phyloP scores from a whole-genome alignment of 2,113 vertebrate species.

The Hemicordylus capensis region DNA sequence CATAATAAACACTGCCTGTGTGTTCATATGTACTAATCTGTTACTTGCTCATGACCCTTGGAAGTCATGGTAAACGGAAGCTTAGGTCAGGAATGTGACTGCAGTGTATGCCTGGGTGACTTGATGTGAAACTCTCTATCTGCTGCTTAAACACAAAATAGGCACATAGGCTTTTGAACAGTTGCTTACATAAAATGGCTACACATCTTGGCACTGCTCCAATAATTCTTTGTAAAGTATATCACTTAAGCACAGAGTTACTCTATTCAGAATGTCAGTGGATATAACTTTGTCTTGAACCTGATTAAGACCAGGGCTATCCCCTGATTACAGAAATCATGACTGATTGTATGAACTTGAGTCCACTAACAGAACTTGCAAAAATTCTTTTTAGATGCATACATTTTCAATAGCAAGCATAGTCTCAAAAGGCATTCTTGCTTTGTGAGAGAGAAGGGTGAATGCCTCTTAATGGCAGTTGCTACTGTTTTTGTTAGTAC shows the following conservation, averaged over 20 bases:
- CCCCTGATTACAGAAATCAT: neutral
- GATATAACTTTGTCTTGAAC: neutral
- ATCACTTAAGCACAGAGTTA: slow-evolving; percentile 40
- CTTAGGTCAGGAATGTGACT: neutral
- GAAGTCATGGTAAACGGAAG: neutral
- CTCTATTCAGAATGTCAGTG: neutral
- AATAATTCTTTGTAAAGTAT: slow-evolving; percentile 47
- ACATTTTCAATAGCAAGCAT: too few relatives aligned
- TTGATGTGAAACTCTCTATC: slow-evolving; percentile 8
- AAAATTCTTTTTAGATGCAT: neutral
- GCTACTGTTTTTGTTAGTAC: too few relatives aligned
- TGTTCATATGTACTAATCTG: neutral
- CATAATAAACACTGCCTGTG: neutral
- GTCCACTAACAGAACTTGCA: neutral
- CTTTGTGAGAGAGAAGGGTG: too few relatives aligned
- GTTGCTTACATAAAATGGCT: slow-evolving; percentile 51
- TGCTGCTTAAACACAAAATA: neutral
- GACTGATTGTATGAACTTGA: neutral
- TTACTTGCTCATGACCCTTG: neutral
- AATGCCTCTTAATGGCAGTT: too few relatives aligned
- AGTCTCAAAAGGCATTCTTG: too few relatives aligned
- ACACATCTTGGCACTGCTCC: slow-evolving; percentile 39
- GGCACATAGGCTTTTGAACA: slow-evolving; percentile 44
- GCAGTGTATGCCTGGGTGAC: slow-evolving; percentile 21
- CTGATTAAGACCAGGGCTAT: neutral